Conservation (phyloP, 2,113 vertebrate genomes). For the Limanda limanda region DNA sequence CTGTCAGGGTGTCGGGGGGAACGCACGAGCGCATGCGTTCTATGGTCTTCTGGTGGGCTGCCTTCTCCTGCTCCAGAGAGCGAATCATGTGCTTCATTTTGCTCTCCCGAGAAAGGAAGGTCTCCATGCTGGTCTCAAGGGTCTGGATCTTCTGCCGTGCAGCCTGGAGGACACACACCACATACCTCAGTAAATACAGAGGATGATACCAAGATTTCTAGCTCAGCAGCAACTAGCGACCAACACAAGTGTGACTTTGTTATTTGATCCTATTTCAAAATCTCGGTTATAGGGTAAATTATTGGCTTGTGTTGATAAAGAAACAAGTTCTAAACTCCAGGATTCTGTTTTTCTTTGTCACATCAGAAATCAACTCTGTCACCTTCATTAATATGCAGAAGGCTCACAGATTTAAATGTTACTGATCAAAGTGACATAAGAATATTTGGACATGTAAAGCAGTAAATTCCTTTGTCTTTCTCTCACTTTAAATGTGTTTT, state of each 20-base stretch:
- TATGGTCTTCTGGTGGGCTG: slow-evolving; percentile 89
- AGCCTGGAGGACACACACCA: slow-evolving; percentile 76
- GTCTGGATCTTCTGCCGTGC: slow-evolving; percentile 96
- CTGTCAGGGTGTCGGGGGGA: slow-evolving; percentile 85
- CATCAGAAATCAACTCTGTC: background rate
- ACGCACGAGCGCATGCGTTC: slow-evolving; percentile 91
- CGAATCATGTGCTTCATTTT: slow-evolving; percentile 95
- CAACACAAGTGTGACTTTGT: background rate
- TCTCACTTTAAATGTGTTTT: slow-evolving; percentile 3
- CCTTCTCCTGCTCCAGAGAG: slow-evolving; percentile 93
- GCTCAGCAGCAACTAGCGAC: too few relatives aligned
- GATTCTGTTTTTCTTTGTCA: background rate
- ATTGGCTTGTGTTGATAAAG: too few relatives aligned
- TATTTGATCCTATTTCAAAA: background rate
- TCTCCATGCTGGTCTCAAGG: slow-evolving; percentile 92
- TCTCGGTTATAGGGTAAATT: background rate
- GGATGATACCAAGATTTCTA: background rate
- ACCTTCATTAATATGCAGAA: background rate
- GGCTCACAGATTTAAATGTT: background rate
- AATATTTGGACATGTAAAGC: background rate
- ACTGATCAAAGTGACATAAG: slow-evolving; percentile 10
- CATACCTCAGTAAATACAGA: slow-evolving; percentile 11
- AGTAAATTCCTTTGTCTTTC: slow-evolving; percentile 38
- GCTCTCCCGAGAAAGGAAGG: slow-evolving; percentile 90
- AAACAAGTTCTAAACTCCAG: background rate